phyloP scores from a whole-genome alignment of 2,888 invertebrate genomes.

The Priocnemis perturbator region DNA sequence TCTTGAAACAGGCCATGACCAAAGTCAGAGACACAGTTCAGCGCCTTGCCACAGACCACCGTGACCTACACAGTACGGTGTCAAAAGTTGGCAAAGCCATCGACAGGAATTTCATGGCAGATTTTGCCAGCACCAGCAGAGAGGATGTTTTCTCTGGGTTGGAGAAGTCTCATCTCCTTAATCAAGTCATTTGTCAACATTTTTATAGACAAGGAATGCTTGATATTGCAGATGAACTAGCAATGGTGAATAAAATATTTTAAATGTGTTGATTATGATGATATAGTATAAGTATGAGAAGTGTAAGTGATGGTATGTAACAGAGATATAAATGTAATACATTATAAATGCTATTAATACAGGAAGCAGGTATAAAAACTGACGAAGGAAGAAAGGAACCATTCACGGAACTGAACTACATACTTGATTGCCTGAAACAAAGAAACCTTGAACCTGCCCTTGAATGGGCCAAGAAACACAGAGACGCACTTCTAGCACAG shows the following conservation, averaged over 20 bases:
- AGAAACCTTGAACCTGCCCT: conserved; percentile 90
- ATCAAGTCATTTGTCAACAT: conserved; percentile 95
- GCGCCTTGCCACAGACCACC: conserved; percentile 89
- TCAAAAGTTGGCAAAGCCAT: conserved; percentile 98
- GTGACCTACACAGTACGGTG: conserved; percentile 86
- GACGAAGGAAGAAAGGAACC: conserved; percentile 84
- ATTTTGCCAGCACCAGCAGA: conserved; percentile 91
- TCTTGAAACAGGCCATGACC: conserved; percentile 84
- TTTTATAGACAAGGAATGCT: conserved; percentile 96
- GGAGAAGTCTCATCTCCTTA: conserved; percentile 83
- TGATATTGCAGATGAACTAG: conserved; percentile 91
- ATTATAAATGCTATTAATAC: conserved; percentile 17
- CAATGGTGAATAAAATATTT: conserved; percentile 75
- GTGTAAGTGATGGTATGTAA: no score
- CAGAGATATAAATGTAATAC: background rate
- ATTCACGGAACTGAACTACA: conserved; percentile 90
- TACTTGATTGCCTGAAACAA: conserved; percentile 89
- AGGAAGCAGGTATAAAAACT: conserved; percentile 83
- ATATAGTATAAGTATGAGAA: background rate
- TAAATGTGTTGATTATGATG: background rate
- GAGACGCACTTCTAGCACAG: conserved; percentile 82
- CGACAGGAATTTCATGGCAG: conserved; percentile 94
- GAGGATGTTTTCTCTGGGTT: conserved; percentile 87
- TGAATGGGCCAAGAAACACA: conserved; percentile 89
- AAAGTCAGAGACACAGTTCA: conserved; percentile 90